Evolutionary conservation across 2,888 invertebrate genomes (phyloP).

Genomic region (Neocrepidodera transversa): DNA sequence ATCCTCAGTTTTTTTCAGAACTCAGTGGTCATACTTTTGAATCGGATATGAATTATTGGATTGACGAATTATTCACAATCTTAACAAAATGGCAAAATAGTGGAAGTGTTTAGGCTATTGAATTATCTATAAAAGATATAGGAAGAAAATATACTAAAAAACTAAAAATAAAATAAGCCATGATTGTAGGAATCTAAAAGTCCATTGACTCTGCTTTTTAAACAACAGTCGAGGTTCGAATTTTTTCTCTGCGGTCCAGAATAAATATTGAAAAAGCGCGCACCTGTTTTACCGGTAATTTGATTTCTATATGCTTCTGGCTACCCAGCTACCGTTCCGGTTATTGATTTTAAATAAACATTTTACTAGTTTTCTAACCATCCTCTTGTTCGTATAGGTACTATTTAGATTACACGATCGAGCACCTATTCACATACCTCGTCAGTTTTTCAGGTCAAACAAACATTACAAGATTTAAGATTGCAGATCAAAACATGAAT

Average conservation of each 20-base stretch:
- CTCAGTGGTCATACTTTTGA: too few species aligned
- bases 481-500: conserved; percentile 10
- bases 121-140: too few species aligned
- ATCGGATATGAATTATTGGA: too few species aligned
- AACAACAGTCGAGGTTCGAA: not conserved
- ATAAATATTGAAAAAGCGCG: conserved; percentile 50
- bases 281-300: conserved; percentile 45
- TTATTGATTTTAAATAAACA: not conserved
- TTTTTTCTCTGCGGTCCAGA: conserved; percentile 23
- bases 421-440: conserved; percentile 15
- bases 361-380: conserved; percentile 14
- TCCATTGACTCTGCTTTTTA: conserved; percentile 24
- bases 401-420: conserved; percentile 25
- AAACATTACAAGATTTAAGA: conserved; percentile 24
- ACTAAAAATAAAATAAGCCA: too few species aligned
- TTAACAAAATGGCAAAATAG: too few species aligned
- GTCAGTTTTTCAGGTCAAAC: conserved; percentile 29
- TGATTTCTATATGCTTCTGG: conserved; percentile 29
- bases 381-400: too few species aligned
- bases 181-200: too few species aligned
- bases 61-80: too few species aligned
- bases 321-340: conserved; percentile 44
- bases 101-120: too few species aligned
- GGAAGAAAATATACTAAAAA: too few species aligned
- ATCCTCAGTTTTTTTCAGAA: too few species aligned